Conservation (phyloP, 2,113 vertebrate genomes). For the Barnardius zonarius region DNA sequence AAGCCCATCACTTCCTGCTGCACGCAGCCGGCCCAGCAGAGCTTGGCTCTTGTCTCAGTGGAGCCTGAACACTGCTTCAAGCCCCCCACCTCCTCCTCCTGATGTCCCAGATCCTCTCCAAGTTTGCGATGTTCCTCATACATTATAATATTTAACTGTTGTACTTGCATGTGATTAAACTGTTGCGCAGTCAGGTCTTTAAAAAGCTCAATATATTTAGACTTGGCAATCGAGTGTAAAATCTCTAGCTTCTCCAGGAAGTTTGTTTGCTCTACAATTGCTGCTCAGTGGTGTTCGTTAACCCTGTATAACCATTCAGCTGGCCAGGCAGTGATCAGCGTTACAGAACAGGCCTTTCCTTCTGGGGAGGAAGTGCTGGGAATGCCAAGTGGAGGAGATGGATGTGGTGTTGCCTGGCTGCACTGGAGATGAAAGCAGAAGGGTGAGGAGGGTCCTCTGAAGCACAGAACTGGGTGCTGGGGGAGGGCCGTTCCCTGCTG, state of each 20-base stretch:
- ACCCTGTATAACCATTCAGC: background rate
- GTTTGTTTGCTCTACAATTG: background rate
- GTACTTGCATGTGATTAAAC: background rate
- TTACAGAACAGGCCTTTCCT: background rate
- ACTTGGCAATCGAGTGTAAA: background rate
- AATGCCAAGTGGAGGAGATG: accelerated
- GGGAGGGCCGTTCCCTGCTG: background rate
- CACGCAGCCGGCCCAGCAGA: background rate
- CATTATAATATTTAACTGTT: background rate
- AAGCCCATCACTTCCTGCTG: background rate
- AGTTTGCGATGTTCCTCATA: background rate
- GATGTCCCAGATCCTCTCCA: background rate
- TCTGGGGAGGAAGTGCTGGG: background rate
- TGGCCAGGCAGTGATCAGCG: background rate
- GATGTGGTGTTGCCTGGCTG: background rate
- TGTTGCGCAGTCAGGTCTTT: background rate
- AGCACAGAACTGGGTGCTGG: background rate
- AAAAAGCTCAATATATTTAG: slow-evolving; percentile 2
- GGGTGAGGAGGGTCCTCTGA: background rate
- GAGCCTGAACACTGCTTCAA: background rate
- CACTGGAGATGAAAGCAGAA: background rate
- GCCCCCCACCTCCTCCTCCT: background rate
- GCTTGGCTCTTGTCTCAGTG: background rate
- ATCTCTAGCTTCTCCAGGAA: background rate
- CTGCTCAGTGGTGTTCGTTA: background rate